phyloP scores from a whole-genome alignment of 2,797 vertebrate genomes.

The Odontamblyopus lacepedii region DNA sequence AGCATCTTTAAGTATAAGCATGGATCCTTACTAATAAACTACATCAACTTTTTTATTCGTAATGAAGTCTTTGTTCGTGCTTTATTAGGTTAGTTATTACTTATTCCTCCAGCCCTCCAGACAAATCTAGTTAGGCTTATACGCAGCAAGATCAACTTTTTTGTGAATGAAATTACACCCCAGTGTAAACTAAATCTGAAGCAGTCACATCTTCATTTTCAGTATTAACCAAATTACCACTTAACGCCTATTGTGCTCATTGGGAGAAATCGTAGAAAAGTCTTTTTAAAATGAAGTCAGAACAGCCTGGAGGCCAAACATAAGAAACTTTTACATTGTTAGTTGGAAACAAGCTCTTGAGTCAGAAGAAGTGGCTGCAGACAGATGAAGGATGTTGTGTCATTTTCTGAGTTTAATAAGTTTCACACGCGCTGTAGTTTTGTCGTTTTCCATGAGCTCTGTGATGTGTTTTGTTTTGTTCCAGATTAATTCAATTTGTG shows the following conservation, averaged over 20 bases:
- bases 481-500: conserved; percentile 60
- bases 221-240: conserved; percentile 1
- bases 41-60: too few species aligned
- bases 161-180: neutral
- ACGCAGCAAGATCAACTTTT: neutral
- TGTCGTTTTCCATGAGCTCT: conserved; percentile 27
- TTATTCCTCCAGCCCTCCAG: neutral
- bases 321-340: conserved; percentile 11
- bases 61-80: too few species aligned
- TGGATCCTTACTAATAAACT: too few species aligned
- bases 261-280: neutral
- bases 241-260: neutral
- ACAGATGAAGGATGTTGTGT: conserved; percentile 30
- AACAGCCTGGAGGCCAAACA: conserved; percentile 9
- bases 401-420: conserved; percentile 38
- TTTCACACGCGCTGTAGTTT: conserved; percentile 34
- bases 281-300: neutral
- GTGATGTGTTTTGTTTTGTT: conserved; percentile 45
- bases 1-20: too few species aligned
- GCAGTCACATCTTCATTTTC: neutral
- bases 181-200: neutral
- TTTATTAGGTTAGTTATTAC: too few species aligned
- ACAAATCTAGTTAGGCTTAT: neutral
- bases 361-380: neutral
- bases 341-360: conserved; percentile 11